phyloP scores from a whole-genome alignment of 2,113 vertebrate species.

The Formicarius rufipectus region DNA sequence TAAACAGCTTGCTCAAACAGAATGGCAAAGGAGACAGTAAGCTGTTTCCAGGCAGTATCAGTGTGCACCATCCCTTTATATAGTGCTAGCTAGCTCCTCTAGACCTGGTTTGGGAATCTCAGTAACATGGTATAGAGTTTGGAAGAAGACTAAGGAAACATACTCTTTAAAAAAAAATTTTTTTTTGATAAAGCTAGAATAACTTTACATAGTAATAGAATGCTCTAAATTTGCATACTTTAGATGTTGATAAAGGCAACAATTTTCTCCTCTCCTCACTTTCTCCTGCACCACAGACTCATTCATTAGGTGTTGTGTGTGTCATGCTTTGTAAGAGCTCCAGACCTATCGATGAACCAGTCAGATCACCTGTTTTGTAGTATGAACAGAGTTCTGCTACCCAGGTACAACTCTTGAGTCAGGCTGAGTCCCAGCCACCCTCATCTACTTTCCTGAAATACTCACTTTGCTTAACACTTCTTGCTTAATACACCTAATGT shows the following conservation, averaged over 20 bases:
- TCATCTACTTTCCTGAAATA: background rate
- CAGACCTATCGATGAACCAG: background rate
- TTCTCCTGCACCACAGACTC: background rate
- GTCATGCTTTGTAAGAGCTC: background rate
- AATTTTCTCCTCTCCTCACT: background rate
- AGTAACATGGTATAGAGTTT: background rate
- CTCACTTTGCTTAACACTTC: no score
- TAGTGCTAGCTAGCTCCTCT: background rate
- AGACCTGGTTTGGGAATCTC: background rate
- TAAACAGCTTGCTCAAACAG: background rate
- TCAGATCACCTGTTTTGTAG: background rate
- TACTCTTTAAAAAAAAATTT: background rate
- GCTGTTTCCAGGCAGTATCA: background rate
- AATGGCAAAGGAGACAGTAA: background rate
- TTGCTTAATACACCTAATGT: background rate
- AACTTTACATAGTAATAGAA: background rate
- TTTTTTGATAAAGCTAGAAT: background rate
- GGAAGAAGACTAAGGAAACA: background rate
- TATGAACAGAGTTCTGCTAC: background rate
- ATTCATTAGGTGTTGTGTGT: rapidly evolving
- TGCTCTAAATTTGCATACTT: background rate
- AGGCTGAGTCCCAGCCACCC: background rate
- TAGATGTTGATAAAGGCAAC: background rate
- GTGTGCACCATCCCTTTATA: background rate
- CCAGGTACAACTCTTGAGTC: background rate